Evolutionary conservation across 2,888 invertebrate species (phyloP).

Genomic region (Athripsodes cinereus): DNA sequence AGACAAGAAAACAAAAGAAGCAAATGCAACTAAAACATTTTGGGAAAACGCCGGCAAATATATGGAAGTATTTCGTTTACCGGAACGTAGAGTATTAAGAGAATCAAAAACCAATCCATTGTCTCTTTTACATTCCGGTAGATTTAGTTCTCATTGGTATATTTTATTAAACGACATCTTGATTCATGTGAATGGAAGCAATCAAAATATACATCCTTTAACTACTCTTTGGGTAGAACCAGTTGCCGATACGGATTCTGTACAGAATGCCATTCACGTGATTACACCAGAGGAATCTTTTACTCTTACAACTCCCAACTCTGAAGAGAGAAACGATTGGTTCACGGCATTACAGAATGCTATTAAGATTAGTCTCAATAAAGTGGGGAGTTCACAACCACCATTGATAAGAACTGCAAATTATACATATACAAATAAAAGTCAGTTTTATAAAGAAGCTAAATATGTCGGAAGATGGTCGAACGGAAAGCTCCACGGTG

Average conservation of each 20-base stretch:
- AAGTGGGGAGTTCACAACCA: conserved; percentile 56
- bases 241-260: conserved; percentile 57
- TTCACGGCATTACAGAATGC: conserved; percentile 67
- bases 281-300: conserved; percentile 75
- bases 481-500: conserved; percentile 77
- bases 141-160: conserved; percentile 75
- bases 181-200: conserved; percentile 65
- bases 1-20: conserved; percentile 55
- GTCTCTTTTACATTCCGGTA: conserved; percentile 60
- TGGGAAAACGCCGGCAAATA: conserved; percentile 66
- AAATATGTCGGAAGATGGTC: conserved; percentile 77
- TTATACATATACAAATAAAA: conserved; percentile 65
- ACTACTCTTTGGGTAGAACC: conserved; percentile 76
- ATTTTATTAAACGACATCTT: conserved; percentile 77
- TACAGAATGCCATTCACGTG: conserved; percentile 60
- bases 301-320: conserved; percentile 57
- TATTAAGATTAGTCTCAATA: conserved; percentile 62
- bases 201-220: conserved; percentile 60
- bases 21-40: conserved; percentile 64
- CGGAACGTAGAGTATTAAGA: conserved; percentile 66
- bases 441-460: conserved; percentile 66
- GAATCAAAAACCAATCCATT: conserved; percentile 70
- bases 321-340: conserved; percentile 75
- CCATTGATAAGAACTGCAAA: conserved; percentile 66
- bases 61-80: conserved; percentile 55